These are phyloP conservation scores for Lagocephalus sceleratus DNA, from an alignment of 2,797 vertebrate species.

Conservation along the genomic window DNA sequence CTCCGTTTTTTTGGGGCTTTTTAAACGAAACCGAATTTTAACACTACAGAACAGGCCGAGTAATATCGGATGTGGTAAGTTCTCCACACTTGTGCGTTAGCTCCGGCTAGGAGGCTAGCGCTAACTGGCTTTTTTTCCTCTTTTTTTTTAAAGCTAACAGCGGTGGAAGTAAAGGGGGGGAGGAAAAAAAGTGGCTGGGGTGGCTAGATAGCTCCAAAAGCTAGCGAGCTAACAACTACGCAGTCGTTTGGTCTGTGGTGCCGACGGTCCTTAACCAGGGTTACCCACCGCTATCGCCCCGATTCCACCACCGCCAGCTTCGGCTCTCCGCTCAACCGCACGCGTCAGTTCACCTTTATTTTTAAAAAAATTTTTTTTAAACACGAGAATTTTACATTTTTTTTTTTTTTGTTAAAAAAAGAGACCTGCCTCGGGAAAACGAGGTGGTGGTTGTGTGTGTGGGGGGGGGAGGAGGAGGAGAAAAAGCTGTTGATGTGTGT, in stretches of 20 bases:
- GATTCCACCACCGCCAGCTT: conserved; percentile 23
- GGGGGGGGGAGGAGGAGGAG: too few relatives aligned
- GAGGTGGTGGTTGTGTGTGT: too few relatives aligned
- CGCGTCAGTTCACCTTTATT: conserved; percentile 29
- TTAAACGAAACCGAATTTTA: conserved; percentile 69
- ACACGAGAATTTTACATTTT: conserved; percentile 4
- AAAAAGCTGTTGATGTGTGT: conserved; percentile 9
- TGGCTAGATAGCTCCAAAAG: conserved; percentile 64
- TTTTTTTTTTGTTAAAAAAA: too few relatives aligned
- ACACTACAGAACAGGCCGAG: conserved; percentile 79
- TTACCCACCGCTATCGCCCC: conserved; percentile 26
- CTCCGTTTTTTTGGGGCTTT: too few relatives aligned
- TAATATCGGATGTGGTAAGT: conserved; percentile 88
- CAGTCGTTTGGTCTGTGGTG: conserved; percentile 62
- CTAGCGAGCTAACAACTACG: conserved; percentile 75
- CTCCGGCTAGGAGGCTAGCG: conserved; percentile 66
- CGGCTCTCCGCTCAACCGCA: conserved; percentile 24
- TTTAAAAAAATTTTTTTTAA: conserved; percentile 33
- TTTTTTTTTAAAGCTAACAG: too few relatives aligned
- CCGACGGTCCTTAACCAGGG: conserved; percentile 30
- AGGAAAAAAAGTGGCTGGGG: conserved; percentile 70
- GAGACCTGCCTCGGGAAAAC: too few relatives aligned
- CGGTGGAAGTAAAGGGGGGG: conserved; percentile 54
- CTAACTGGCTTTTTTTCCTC: conserved; percentile 64
- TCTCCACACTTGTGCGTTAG: conserved; percentile 75